Evolutionary conservation across 2,888 invertebrate species (phyloP), one percentile per base, ranked within the genome.

Genomic region (Enchytraeus crypticus): DNA sequence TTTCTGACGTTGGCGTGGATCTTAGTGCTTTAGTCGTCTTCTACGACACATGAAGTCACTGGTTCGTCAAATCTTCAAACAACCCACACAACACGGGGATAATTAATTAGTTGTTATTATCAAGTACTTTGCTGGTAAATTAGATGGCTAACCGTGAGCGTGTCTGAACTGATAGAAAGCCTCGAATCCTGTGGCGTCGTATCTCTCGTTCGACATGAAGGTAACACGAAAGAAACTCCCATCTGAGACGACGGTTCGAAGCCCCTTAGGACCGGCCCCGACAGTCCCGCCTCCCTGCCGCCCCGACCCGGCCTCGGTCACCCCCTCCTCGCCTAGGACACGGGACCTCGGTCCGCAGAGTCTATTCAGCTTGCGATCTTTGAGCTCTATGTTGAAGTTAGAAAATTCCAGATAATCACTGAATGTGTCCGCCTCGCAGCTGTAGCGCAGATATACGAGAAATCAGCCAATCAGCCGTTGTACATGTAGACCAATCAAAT

Each of bases 341-440:
- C 5, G 32, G 5, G 21, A 26, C 11, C 34, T 59, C 5, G 45
- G 4, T 27, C 95, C 95, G 78, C 96, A 97, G 77, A 90, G 87
- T 73, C 90, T 84, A 53, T 87, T 85, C 79, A 88, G 90, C 79
- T 92, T 92, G 73, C 89, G 84, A 81, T 97, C 96, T 69, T 88
- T 85, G 66, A 89, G 86, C 84, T 69, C 62, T n/a, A 70, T 70
- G 38, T 89, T 86, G 77, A 88, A 92, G 82, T 96, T 97, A 53
- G 93, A 93, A 81, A 97, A 93, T 79, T 95, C 91, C 58, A 97
- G 89, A 80, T 88, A 95, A 80, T 97, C 97, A 74, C 93, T 95
- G 49, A 91, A 90, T 2, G 92, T 88, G 53, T 86, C 85, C 62
- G 89, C 88, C 73, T 90, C 90, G 77, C 96, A 97, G n/a, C 60